Evolutionary conservation across 2,797 vertebrate genomes (phyloP).

Genomic region (Acomys russatus): DNA sequence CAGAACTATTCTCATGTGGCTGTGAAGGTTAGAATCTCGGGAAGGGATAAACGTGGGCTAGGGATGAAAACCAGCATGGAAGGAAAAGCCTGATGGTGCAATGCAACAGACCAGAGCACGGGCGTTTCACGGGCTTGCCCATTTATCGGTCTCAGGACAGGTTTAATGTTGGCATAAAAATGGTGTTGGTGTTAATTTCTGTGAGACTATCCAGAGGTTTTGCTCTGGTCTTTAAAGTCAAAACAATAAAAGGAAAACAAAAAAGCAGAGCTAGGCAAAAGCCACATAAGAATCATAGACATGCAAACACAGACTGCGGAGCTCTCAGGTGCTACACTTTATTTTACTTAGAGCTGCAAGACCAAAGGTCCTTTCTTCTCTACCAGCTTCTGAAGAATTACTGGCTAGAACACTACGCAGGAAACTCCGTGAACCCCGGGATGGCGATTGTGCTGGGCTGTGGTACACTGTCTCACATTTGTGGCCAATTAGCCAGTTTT

Average conservation of each 20-base stretch:
- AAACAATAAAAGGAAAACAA: neutral
- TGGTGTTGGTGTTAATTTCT: neutral
- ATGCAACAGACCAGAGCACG: neutral
- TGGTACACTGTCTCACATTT: slow-evolving; percentile 93
- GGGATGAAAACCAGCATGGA: neutral
- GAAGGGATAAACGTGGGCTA: neutral
- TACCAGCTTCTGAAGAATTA: slow-evolving; percentile 94
- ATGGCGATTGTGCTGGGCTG: slow-evolving; percentile 93
- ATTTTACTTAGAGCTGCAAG: neutral
- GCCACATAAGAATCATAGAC: neutral
- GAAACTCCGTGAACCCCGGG: slow-evolving; percentile 93
- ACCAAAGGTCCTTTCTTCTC: slow-evolving; percentile 67
- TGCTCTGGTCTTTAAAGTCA: slow-evolving; percentile 46
- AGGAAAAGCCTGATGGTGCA: neutral
- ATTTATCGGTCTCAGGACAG: neutral
- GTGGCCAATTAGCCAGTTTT: slow-evolving; percentile 95
- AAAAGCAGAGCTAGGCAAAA: neutral
- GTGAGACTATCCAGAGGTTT: slow-evolving; percentile 25
- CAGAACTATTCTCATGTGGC: neutral
- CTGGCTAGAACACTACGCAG: slow-evolving; percentile 93
- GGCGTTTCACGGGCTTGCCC: neutral
- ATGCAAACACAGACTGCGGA: neutral
- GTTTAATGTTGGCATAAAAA: neutral
- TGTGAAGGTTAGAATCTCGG: neutral
- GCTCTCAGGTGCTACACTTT: neutral